Evolutionary conservation across 2,113 vertebrate species (phyloP).

Genomic region (Sinocyclocheilus anophthalmus): DNA sequence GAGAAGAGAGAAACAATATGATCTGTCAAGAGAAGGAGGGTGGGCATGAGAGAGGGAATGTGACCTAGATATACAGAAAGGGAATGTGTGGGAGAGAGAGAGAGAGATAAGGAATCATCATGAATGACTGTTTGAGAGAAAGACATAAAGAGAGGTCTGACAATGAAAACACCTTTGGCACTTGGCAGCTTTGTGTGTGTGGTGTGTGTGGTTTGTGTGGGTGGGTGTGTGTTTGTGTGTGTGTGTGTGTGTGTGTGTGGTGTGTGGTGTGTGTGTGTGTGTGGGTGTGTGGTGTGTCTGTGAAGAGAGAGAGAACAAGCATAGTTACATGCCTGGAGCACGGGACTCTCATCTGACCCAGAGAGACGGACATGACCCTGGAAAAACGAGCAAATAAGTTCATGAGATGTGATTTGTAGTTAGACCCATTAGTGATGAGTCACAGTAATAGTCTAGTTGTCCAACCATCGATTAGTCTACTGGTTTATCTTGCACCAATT

Average conservation of each 20-base stretch:
- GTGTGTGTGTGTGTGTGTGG: neutral
- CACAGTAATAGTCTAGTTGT: too few relatives aligned
- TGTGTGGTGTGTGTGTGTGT: constrained; percentile 47
- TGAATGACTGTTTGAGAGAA: constrained; percentile 35
- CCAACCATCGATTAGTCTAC: too few relatives aligned
- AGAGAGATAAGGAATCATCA: neutral
- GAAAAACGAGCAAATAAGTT: neutral
- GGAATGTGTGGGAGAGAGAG: constrained; percentile 4
- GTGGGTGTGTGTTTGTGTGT: neutral
- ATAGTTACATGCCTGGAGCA: constrained; percentile 76
- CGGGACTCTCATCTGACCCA: constrained; percentile 77
- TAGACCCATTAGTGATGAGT: neutral
- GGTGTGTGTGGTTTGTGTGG: neutral
- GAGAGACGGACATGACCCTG: constrained; percentile 34
- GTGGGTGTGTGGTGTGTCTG: neutral
- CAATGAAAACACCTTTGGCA: constrained; percentile 69
- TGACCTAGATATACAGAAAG: constrained; percentile 34
- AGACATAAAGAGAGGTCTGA: constrained; percentile 58
- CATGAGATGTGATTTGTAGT: neutral
- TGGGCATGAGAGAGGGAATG: constrained; percentile 7
- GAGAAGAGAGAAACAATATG: constrained; percentile 5
- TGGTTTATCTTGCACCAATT: too few relatives aligned
- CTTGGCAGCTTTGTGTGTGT: constrained; percentile 71
- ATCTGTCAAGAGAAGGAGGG: constrained; percentile 32
- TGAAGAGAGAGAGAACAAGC: constrained; percentile 68